A percentile compares a stretch with the other conserved stretches of the same genome.
Conservation (phyloP, 1,140 invertebrate genomes). For the Stegodyphus mimosarum region DNA sequence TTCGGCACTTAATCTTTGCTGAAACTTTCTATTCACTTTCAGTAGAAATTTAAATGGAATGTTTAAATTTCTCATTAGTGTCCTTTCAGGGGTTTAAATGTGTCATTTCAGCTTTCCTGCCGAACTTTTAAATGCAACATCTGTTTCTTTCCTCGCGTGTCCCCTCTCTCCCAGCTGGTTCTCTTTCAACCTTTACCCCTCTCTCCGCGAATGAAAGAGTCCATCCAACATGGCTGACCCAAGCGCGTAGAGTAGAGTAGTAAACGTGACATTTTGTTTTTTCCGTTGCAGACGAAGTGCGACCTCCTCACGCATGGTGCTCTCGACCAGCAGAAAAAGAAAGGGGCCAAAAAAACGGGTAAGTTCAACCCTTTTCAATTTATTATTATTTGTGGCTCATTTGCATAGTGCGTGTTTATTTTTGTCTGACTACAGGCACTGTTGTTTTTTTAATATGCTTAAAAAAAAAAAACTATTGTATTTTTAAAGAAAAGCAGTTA, state of each 20-base stretch:
- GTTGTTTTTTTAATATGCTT: background rate
- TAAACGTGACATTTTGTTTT: constrained; percentile 61
- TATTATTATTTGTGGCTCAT: background rate
- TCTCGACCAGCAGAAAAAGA: constrained; percentile 56
- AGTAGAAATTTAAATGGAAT: background rate
- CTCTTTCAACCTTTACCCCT: constrained; percentile 39
- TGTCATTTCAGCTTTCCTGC: constrained; percentile 19
- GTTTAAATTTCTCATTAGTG: background rate
- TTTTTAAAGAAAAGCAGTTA: too few relatives aligned
- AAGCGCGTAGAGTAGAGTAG: constrained; percentile 36
- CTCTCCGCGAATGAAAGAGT: constrained; percentile 31
- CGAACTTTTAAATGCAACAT: constrained; percentile 24
- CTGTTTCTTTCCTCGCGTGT: constrained; percentile 37
- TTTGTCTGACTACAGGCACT: background rate
- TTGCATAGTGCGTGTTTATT: background rate
- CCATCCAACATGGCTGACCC: constrained; percentile 55
- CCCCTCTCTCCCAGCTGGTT: constrained; percentile 24
- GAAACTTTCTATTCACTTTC: background rate
- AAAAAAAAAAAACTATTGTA: too few relatives aligned
- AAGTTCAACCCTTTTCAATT: constrained; percentile 17
- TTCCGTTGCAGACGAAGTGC: constrained; percentile 58
- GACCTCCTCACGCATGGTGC: constrained; percentile 58
- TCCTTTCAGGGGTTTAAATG: background rate
- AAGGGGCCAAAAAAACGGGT: constrained; percentile 55
- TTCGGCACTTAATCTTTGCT: background rate